phyloP scores from a whole-genome alignment of 2,113 vertebrate genomes.

The Daubentonia madagascariensis region DNA sequence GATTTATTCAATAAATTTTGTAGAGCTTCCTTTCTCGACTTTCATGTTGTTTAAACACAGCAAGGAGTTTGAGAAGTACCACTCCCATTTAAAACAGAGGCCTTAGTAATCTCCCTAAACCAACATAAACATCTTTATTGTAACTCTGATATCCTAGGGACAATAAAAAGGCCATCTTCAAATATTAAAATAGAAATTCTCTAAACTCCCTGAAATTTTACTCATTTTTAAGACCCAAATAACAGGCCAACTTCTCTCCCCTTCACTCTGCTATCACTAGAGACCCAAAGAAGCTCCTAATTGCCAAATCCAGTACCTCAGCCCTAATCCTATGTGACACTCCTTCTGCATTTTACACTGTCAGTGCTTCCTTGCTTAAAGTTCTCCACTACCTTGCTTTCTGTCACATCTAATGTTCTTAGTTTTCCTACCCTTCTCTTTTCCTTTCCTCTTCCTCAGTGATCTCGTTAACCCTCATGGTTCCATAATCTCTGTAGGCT shows the following conservation, averaged over 20 bases:
- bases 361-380: not conserved
- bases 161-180: not conserved
- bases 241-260: not conserved
- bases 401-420: not conserved
- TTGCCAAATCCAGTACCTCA: not conserved
- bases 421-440: not conserved
- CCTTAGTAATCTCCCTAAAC: not conserved
- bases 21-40: not conserved
- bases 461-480: not conserved
- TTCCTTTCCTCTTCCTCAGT: not conserved
- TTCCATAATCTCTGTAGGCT: not conserved
- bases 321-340: not conserved
- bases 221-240: not conserved
- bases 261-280: not conserved
- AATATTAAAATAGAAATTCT: not conserved
- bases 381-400: not conserved
- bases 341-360: not conserved
- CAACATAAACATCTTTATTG: not conserved
- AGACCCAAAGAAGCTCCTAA: not conserved
- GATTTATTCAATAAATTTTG: not conserved
- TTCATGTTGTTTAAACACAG: not conserved
- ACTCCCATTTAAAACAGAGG: not conserved
- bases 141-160: not conserved
- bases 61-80: not conserved
- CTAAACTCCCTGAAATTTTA: not conserved